Conservation (phyloP, 2,797 vertebrate species). For the Corythornis leucogaster region DNA sequence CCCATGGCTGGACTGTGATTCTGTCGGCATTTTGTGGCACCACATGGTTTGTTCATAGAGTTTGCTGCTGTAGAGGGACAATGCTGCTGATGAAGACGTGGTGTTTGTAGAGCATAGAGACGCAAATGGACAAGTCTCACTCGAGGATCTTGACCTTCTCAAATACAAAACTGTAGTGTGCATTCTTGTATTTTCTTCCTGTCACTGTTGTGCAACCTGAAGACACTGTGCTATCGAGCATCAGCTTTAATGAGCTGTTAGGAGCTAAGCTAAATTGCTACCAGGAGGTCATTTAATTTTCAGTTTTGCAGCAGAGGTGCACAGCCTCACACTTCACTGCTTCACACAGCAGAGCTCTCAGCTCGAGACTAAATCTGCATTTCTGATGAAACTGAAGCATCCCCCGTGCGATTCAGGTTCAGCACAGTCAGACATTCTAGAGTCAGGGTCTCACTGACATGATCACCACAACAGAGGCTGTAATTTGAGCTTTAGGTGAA, state of each 20-base stretch:
- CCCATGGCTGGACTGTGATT: conserved; percentile 20
- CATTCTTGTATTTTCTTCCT: background rate
- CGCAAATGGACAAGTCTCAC: background rate
- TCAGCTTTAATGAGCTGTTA: background rate
- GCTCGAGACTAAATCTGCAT: background rate
- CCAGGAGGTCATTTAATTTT: background rate
- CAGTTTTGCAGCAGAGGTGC: background rate
- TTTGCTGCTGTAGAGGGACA: conserved; percentile 3
- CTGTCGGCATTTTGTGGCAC: conserved; percentile 10
- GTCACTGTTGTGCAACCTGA: background rate
- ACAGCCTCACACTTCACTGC: background rate
- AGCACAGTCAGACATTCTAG: background rate
- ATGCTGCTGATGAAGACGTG: background rate
- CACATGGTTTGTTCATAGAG: background rate
- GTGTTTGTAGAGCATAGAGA: background rate
- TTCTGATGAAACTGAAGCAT: background rate
- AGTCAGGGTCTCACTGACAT: background rate
- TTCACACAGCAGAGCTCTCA: background rate
- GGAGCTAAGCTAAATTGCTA: background rate
- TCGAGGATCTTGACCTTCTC: background rate
- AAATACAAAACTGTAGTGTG: background rate
- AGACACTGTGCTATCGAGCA: background rate
- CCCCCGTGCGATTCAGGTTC: background rate
- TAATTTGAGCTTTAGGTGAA: background rate
- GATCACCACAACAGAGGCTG: background rate